Conservation (phyloP, 2,888 invertebrate species). For the Clepsis dumicolana region DNA sequence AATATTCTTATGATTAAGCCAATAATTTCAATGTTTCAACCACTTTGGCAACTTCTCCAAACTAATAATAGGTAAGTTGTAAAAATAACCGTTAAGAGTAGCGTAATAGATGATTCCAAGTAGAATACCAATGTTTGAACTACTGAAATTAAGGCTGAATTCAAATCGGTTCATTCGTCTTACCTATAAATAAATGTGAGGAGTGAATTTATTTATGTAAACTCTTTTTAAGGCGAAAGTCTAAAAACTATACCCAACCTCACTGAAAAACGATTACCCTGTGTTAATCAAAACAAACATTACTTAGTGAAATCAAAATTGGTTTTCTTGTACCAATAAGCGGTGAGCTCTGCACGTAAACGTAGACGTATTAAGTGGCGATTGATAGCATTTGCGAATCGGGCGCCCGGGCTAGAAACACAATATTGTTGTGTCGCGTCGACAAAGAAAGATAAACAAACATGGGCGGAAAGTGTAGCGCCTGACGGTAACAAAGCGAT, state of each 20-base stretch:
- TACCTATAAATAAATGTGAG: not conserved
- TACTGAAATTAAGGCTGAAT: no score
- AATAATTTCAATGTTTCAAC: not conserved
- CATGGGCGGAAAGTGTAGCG: slow-evolving; percentile 37
- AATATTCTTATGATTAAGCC: not conserved
- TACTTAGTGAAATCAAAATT: not conserved
- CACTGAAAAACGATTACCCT: not conserved
- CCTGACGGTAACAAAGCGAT: slow-evolving; percentile 36
- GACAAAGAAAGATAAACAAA: slow-evolving; percentile 42
- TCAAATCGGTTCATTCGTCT: no score
- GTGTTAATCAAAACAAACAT: no score
- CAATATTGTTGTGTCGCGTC: slow-evolving; percentile 28
- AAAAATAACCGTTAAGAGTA: no score
- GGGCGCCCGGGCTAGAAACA: slow-evolving; percentile 17
- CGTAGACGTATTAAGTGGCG: slow-evolving; percentile 1
- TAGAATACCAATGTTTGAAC: no score
- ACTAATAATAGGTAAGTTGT: no score
- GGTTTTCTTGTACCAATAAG: not conserved
- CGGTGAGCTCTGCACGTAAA: not conserved
- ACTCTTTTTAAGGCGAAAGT: not conserved
- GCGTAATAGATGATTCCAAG: no score
- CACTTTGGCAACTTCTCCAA: not conserved
- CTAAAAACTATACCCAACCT: not conserved
- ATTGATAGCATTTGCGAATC: slow-evolving; percentile 24
- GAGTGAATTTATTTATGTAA: not conserved